Evolutionary conservation across 2,113 vertebrate genomes (phyloP).

Genomic region (Erythrocebus patas): DNA sequence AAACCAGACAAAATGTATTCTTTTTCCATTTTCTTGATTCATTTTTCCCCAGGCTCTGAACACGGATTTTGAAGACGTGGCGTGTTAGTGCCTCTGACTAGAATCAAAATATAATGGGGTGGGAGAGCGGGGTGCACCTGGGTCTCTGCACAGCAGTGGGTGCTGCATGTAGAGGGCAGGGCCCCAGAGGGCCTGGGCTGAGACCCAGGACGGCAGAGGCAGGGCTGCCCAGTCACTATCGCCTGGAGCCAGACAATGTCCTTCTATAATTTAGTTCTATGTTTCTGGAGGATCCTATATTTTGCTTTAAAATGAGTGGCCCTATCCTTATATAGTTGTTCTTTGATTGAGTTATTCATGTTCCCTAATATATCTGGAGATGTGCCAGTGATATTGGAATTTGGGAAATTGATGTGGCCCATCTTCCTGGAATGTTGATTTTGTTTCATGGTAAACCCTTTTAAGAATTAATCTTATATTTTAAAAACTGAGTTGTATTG

Average conservation of each 20-base stretch:
- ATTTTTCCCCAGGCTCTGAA: background rate
- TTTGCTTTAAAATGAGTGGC: background rate
- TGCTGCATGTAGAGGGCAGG: accelerated
- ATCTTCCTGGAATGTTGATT: background rate
- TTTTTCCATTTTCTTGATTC: background rate
- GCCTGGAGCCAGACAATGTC: background rate
- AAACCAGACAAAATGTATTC: background rate
- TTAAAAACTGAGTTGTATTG: background rate
- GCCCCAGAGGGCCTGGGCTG: too few species aligned
- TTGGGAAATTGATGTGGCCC: background rate
- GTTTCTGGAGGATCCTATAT: background rate
- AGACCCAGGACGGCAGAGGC: too few species aligned
- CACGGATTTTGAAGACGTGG: background rate
- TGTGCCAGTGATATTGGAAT: background rate
- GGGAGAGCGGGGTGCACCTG: accelerated
- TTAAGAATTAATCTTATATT: background rate
- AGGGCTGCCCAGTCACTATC: background rate
- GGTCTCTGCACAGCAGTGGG: background rate
- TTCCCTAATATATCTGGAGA: background rate
- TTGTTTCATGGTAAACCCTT: background rate
- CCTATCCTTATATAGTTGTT: background rate
- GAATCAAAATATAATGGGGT: background rate
- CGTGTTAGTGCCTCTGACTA: background rate
- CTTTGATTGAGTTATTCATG: background rate
- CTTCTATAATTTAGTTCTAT: background rate